Conservation (phyloP, 53 echinoderm and acorn worm species). For the Luidia sarsii region DNA sequence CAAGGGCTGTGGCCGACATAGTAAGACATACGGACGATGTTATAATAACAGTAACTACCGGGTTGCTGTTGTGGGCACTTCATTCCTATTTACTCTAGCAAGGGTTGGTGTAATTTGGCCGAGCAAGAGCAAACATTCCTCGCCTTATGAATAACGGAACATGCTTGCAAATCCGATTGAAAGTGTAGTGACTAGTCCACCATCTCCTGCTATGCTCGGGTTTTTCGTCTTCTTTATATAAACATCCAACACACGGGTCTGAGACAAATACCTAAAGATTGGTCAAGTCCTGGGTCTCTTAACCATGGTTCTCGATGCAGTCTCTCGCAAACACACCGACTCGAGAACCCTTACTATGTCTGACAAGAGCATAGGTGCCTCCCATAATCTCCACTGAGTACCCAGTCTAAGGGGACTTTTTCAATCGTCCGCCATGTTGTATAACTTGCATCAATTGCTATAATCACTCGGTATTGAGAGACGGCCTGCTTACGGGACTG, state of each 20-base stretch:
- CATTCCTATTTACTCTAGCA: not conserved
- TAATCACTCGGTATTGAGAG: slow-evolving; percentile 11
- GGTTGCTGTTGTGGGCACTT: not conserved
- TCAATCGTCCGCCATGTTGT: not conserved
- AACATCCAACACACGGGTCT: too few relatives aligned
- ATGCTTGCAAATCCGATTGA: slow-evolving; percentile 22
- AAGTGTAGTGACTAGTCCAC: slow-evolving; percentile 19
- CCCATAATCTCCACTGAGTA: slow-evolving; percentile 20
- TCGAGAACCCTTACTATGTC: too few relatives aligned
- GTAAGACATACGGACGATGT: not conserved
- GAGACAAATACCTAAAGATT: too few relatives aligned
- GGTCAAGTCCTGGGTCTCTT: too few relatives aligned
- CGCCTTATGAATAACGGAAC: slow-evolving; percentile 23
- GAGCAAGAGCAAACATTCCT: slow-evolving; percentile 18
- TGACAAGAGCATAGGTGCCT: too few relatives aligned
- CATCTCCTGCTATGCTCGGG: slow-evolving; percentile 5
- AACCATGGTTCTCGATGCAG: too few relatives aligned
- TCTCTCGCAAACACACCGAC: too few relatives aligned
- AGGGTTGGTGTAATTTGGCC: slow-evolving; percentile 1
- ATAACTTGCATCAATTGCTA: slow-evolving; percentile 28
- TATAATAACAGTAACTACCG: not conserved
- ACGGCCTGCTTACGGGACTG: not conserved
- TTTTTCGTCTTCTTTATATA: too few relatives aligned
- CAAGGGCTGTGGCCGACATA: not conserved
- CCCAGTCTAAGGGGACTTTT: slow-evolving; percentile 1